phyloP scores from a whole-genome alignment of 2,113 vertebrate genomes.

The Chaetops frenatus region DNA sequence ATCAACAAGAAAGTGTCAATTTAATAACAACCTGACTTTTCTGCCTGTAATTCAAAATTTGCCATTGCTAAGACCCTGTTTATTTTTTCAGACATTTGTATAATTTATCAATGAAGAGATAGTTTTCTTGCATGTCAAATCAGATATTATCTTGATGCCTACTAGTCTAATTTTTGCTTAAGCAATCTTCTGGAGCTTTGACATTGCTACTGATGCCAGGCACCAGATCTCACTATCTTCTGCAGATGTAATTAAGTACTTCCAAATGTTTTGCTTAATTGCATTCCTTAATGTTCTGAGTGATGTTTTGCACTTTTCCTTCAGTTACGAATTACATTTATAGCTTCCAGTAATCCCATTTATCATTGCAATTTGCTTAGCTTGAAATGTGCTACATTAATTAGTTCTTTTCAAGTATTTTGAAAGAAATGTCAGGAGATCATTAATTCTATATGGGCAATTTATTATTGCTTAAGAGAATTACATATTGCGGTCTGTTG shows the following conservation, averaged over 20 bases:
- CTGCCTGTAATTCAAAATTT: background rate
- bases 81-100: background rate
- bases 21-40: background rate
- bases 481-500: conserved; percentile 1
- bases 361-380: conserved; percentile 65
- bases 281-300: conserved; percentile 60
- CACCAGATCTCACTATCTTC: conserved; percentile 31
- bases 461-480: conserved; percentile 62
- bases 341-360: conserved; percentile 59
- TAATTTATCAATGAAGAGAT: background rate
- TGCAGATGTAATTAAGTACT: conserved; percentile 59
- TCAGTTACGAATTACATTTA: conserved; percentile 49
- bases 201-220: background rate
- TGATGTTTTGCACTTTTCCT: conserved; percentile 56
- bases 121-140: background rate
- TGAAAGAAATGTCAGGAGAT: conserved; percentile 57
- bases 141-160: background rate
- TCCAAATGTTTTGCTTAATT: conserved; percentile 67
- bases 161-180: background rate
- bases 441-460: conserved; percentile 58
- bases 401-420: conserved; percentile 62
- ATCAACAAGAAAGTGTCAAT: background rate
- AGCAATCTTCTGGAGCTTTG: background rate
- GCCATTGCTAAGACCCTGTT: background rate
- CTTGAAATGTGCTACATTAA: conserved; percentile 61